These are phyloP conservation scores for Drosophila watanabei DNA, from an alignment of 1,140 invertebrate genomes.

Conservation along the genomic window DNA sequence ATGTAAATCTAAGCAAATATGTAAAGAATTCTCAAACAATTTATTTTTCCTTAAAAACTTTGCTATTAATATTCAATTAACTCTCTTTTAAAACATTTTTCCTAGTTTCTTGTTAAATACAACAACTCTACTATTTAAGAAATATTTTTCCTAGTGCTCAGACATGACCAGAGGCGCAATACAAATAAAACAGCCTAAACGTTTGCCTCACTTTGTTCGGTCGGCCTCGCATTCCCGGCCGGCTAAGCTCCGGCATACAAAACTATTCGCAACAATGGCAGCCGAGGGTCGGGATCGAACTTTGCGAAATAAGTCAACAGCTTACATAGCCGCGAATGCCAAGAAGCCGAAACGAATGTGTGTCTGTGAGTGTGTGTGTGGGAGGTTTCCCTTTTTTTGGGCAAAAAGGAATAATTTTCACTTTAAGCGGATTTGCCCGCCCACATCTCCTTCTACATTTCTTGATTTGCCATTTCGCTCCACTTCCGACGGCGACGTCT, in stretches of 20 bases:
- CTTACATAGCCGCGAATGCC: constrained; percentile 73
- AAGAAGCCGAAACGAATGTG: constrained; percentile 28
- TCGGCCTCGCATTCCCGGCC: constrained; percentile 28
- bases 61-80: neutral
- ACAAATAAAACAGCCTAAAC: constrained; percentile 47
- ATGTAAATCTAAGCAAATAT: neutral
- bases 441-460: constrained; percentile 43
- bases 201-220: constrained; percentile 43
- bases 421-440: constrained; percentile 82
- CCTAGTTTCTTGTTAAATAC: neutral
- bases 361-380: neutral
- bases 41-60: neutral
- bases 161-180: constrained; percentile 9
- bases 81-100: neutral
- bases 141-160: constrained; percentile 13
- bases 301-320: constrained; percentile 78
- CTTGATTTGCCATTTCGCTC: constrained; percentile 83
- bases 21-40: neutral
- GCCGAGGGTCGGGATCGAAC: constrained; percentile 54
- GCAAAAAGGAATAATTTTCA: constrained; percentile 82
- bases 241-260: constrained; percentile 49
- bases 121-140: neutral
- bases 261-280: constrained; percentile 49
- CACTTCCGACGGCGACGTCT: constrained; percentile 67
- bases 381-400: constrained; percentile 28